Evolutionary conservation across 2,888 invertebrate species (phyloP).

Genomic region (Zele albiditarsus): DNA sequence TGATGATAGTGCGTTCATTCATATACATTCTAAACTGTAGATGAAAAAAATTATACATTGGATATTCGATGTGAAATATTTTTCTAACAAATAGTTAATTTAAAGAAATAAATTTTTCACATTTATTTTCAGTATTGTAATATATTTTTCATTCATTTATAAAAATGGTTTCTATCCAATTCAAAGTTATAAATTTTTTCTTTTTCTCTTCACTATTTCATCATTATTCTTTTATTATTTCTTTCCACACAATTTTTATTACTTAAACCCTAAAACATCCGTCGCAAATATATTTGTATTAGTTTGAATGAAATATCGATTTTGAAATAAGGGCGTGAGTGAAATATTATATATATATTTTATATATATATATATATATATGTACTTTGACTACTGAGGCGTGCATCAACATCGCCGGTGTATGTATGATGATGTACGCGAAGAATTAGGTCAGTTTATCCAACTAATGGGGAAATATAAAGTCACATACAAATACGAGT

Average conservation of each 20-base stretch:
- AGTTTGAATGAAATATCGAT: background rate
- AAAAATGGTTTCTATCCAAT: no score
- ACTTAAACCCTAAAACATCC: slow-evolving; percentile 15
- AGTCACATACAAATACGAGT: slow-evolving; percentile 65
- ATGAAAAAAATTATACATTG: no score
- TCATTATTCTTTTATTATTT: background rate
- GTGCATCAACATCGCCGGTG: slow-evolving; percentile 16
- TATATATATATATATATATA: background rate
- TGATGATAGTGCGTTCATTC: no score
- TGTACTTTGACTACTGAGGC: background rate
- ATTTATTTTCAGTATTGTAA: no score
- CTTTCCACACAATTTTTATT: background rate
- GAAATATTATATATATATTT: background rate
- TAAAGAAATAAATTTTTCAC: no score
- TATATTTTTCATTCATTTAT: no score
- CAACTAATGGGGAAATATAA: slow-evolving; percentile 69
- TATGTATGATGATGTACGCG: slow-evolving; percentile 34
- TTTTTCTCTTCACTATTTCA: background rate
- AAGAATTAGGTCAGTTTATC: slow-evolving; percentile 68
- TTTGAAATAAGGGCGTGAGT: background rate
- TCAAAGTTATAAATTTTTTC: background rate
- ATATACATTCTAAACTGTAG: no score
- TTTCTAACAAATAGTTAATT: no score
- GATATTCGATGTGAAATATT: no score
- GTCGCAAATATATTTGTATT: background rate